Conservation (phyloP, 1,140 invertebrate genomes). For the Philaenus spumarius region DNA sequence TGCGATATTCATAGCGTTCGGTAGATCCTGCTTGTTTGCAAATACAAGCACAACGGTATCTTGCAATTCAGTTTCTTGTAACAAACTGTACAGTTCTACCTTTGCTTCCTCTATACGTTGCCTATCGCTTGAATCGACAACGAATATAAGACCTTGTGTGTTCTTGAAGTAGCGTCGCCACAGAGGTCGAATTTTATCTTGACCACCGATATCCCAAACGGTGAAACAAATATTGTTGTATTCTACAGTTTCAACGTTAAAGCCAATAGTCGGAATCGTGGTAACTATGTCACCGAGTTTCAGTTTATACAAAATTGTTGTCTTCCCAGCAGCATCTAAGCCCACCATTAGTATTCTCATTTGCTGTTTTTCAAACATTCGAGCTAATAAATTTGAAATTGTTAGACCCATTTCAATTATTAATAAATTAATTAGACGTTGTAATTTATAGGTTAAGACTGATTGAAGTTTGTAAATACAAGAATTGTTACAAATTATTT, state of each 20-base stretch:
- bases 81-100: constrained; percentile 87
- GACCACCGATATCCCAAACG: constrained; percentile 88
- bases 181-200: constrained; percentile 75
- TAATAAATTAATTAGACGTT: too few relatives aligned
- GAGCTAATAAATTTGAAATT: constrained; percentile 85
- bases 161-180: constrained; percentile 88
- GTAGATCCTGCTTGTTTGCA: constrained; percentile 99
- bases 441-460: too few relatives aligned
- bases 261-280: constrained; percentile 96
- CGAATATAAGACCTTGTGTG: constrained; percentile 93
- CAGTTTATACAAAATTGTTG: constrained; percentile 95
- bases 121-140: constrained; percentile 96
- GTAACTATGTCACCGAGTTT: constrained; percentile 97
- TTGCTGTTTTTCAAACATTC: constrained; percentile 96
- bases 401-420: constrained; percentile 88
- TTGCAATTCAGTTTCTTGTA: constrained; percentile 90
- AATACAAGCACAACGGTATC: constrained; percentile 96
- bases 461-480: too few relatives aligned
- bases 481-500: too few relatives aligned
- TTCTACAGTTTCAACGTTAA: constrained; percentile 94
- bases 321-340: constrained; percentile 95
- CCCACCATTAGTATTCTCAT: constrained; percentile 96
- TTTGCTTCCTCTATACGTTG: constrained; percentile 93
- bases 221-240: constrained; percentile 95
- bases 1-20: constrained; percentile 96